Base-by-base conservation (phyloP, 1,140 invertebrate species). In the Hestina assimilis region DNA sequence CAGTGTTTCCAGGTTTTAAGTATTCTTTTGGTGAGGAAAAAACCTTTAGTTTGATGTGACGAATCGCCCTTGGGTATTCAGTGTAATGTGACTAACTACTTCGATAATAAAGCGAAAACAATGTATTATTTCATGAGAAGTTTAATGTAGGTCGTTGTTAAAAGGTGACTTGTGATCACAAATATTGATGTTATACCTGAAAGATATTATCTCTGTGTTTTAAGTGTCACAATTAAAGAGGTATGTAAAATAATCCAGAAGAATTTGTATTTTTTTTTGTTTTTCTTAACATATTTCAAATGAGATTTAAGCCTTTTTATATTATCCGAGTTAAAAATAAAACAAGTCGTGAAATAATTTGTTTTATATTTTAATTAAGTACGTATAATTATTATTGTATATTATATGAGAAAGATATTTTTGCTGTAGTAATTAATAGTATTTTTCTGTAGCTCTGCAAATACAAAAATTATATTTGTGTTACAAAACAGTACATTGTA, bases 51-150 rank as follows among this genome's bases (percentile, higher is more conserved):
- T 24, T 15, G 23, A 23, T 15, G 26, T 56, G 29, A 55, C 43
- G 19, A 47, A 21, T 29, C 8, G 45, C 19, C 8, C 19, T 55
- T n/a, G n/a, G n/a, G n/a, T n/a, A n/a, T n/a, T 55, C 20, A 19
- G 1, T 14, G 12, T 21, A 29, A 40, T 26, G 17, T 57, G 54
- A 57, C 54, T 57, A 57, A 57, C 42, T 48, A n/a, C 19, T 29
- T 38, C 29, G 45, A 48, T 46, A 42, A 17, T 48, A 9, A 45
- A 19, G 9, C 11, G 12, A 41, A 42, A 33, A 31, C 15, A 12
- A 26, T 20, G 20, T 21, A 31, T 23, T 24, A 20, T n/a, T 50
- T 31, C 14, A 21, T 38, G 29, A 19, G 31, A 35, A 21, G 4
- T 17, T 23, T 8, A 35, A 46, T 40, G 42, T 40, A 42, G 23